Percentiles rank a stretch among this genome's conserved stretches.
Conservation (phyloP, 2,797 vertebrate genomes). For the Spinus pinus region DNA sequence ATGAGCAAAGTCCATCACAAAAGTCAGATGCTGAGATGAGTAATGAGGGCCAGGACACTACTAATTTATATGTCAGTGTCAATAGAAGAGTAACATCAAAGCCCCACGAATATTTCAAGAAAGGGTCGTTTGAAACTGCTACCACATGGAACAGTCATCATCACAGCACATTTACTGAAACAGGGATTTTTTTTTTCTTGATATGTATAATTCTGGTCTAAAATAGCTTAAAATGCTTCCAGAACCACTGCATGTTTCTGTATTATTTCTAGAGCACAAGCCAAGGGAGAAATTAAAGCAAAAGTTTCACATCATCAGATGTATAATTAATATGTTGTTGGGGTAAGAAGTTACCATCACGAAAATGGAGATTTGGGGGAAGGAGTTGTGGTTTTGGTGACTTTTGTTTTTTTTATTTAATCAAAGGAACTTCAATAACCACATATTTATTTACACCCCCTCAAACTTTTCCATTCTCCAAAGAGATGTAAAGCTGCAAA, state of each 20-base stretch:
- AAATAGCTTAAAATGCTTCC: neutral
- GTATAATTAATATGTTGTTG: accelerated
- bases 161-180: neutral
- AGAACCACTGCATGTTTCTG: neutral
- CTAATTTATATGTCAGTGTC: neutral
- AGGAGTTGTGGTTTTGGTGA: neutral
- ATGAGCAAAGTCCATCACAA: neutral
- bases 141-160: neutral
- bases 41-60: neutral
- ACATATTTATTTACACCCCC: neutral
- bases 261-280: neutral
- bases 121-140: neutral
- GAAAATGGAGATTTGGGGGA: neutral
- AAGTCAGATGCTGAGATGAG: neutral
- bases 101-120: neutral
- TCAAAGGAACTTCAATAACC: neutral
- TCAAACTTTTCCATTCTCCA: neutral
- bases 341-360: neutral
- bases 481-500: neutral
- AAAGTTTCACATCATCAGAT: neutral
- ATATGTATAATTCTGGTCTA: neutral
- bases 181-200: neutral
- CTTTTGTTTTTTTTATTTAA: neutral
- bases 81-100: neutral
- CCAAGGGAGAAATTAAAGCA: neutral